A percentile compares a stretch with the other conserved stretches of the same genome.
These are phyloP conservation scores for Hephaestus fuliginosus DNA, from an alignment of 2,797 vertebrate species.

Conservation along the genomic window DNA sequence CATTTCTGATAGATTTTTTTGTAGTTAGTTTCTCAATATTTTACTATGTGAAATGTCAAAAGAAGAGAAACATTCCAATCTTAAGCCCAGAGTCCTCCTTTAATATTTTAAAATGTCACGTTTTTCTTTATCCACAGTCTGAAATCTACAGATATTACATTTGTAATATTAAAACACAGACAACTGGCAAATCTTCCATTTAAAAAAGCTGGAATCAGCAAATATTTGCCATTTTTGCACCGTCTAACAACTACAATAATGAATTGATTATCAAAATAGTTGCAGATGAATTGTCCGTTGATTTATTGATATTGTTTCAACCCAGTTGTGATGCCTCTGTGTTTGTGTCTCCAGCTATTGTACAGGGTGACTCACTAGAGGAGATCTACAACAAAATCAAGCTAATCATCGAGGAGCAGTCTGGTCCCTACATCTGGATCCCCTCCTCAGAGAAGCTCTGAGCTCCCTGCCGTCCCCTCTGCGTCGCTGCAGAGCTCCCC, in stretches of 20 bases:
- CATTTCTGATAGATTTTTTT: neutral
- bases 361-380: slow-evolving; percentile 99
- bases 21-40: neutral
- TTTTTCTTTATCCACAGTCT: no score
- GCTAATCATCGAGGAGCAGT: slow-evolving; percentile 99
- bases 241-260: neutral
- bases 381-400: slow-evolving; percentile 99
- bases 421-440: slow-evolving; percentile 99
- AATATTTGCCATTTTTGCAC: neutral
- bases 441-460: slow-evolving; percentile 99
- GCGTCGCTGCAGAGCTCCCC: slow-evolving; percentile 71
- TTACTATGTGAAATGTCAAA: neutral
- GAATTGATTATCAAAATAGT: no score
- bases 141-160: no score
- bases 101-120: no score
- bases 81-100: no score
- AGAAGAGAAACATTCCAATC: no score
- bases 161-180: neutral
- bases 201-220: neutral
- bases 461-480: slow-evolving; percentile 83
- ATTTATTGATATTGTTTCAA: neutral
- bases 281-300: neutral
- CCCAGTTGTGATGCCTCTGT: neutral
- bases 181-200: neutral
- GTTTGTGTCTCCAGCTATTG: slow-evolving; percentile 90